Conservation (phyloP, 2,888 invertebrate species). For the Protodeltote pygarga region DNA sequence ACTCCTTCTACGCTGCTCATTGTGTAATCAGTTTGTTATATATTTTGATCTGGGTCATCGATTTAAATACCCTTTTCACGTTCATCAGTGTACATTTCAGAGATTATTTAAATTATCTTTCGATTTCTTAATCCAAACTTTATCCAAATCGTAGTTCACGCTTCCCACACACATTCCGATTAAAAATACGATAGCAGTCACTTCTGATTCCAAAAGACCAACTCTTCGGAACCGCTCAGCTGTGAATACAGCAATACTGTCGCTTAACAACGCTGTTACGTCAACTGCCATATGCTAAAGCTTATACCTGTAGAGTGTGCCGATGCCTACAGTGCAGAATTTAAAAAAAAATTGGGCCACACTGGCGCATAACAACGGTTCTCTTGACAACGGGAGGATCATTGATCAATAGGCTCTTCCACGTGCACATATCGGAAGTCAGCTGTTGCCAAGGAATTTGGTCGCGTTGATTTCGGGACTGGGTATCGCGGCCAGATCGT, state of each 20-base stretch:
- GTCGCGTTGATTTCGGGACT: conserved; percentile 7
- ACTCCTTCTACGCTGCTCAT: too few species aligned
- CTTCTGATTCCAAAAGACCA: neutral
- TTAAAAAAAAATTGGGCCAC: conserved; percentile 11
- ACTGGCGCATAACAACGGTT: conserved; percentile 63
- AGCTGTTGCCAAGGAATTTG: conserved; percentile 27
- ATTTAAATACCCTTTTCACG: conserved; percentile 17
- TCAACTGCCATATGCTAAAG: conserved; percentile 24
- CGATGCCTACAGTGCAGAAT: conserved; percentile 17
- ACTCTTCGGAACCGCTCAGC: conserved; percentile 20
- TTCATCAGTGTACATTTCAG: conserved; percentile 1
- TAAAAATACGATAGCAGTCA: neutral
- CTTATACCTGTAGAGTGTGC: conserved; percentile 31
- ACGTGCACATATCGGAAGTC: conserved; percentile 18
- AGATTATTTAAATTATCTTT: too few species aligned
- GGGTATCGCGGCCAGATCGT: conserved; percentile 11
- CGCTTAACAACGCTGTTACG: conserved; percentile 31
- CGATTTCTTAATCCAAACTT: too few species aligned
- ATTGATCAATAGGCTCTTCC: conserved; percentile 53
- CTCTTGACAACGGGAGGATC: conserved; percentile 59
- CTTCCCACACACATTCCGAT: neutral
- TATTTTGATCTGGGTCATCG: conserved; percentile 33
- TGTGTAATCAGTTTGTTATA: conserved; percentile 22
- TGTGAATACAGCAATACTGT: conserved; percentile 31
- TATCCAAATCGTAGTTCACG: neutral